Base-by-base conservation (phyloP, 2,888 invertebrate species). In the Caenorhabditis sp. region DNA sequence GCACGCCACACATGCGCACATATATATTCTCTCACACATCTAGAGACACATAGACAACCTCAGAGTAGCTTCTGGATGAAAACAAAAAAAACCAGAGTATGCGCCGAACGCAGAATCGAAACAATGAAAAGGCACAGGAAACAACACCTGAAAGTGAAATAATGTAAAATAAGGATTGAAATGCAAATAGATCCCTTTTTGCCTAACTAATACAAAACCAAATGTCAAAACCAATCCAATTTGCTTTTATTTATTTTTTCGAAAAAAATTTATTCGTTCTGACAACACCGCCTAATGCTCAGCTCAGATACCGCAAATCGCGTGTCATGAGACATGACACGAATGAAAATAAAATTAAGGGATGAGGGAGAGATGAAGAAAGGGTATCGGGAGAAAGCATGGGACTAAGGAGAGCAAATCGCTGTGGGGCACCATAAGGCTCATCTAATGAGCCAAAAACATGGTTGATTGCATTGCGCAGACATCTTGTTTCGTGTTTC, bases 1-100 rank as follows among this genome's bases (percentile, higher is more conserved):
- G 56, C 79, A 65, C 83, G 64, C 62, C 68, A 77, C 68, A 68
- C 62, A 64, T 64, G 78, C 78, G 78, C 82, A 37, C 78, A 60
- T 78, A 69, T 69, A 69, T 77, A 69, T 69, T 62, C 64, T 64
- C 69, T 77, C 62, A 62, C 77, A 64, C 62, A 68, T 77, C 62
- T 37, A 77, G 53, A 67, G 44, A 53, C 67, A 50, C 37, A 62
- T 9, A 40, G 37, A 50, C 32, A 47, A 47, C 50, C 47, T 40
- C 58, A 15, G 51, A 72, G 56, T 26, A 64, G 37, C 60, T 74
- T 74, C 74, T 60, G 55, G 58, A 58, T 58, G 65, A 55, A 53
- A 64, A 32, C 28, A 28, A 56, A 40, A 32, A 56, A 40, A 32
- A 56, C n/a, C 55, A 13, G 13, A 26, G 18, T 51, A 60, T 60